phyloP scores from a whole-genome alignment of 2,797 vertebrate genomes.

The Micromesistius poutassou region DNA sequence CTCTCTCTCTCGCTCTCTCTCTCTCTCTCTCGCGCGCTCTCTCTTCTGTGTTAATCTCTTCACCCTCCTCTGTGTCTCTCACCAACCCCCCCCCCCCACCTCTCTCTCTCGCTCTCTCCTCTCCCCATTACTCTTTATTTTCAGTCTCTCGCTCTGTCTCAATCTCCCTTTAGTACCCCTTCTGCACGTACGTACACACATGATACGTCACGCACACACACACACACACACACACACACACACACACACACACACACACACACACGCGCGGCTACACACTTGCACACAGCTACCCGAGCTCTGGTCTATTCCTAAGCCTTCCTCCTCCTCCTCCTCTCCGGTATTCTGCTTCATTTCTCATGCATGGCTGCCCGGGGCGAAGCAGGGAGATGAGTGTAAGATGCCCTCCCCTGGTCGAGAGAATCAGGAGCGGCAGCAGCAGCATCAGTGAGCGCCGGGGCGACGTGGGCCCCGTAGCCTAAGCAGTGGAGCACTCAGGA shows the following conservation, averaged over 20 bases:
- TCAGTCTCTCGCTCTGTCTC: slow-evolving; percentile 6
- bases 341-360: slow-evolving; percentile 45
- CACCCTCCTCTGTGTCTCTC: not conserved
- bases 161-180: not conserved
- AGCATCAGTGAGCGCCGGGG: not conserved
- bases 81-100: not conserved
- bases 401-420: slow-evolving; percentile 44
- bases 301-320: slow-evolving; percentile 1
- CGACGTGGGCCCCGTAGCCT: not conserved
- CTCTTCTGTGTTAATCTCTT: slow-evolving; percentile 1
- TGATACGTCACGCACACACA: slow-evolving; percentile 4
- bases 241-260: slow-evolving; percentile 6
- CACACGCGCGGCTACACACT: not conserved
- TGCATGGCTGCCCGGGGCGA: slow-evolving; percentile 49
- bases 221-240: slow-evolving; percentile 7
- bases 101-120: not conserved
- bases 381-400: slow-evolving; percentile 53
- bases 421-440: slow-evolving; percentile 23
- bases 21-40: not conserved
- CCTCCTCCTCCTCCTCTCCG: not conserved
- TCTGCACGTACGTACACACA: slow-evolving; percentile 14
- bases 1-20: not conserved
- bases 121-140: slow-evolving; percentile 19
- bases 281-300: not conserved
- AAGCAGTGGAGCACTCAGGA: not conserved